These are phyloP conservation scores for Cephus pulcher DNA, from an alignment of 2,888 invertebrate genomes.

Conservation along the genomic window DNA sequence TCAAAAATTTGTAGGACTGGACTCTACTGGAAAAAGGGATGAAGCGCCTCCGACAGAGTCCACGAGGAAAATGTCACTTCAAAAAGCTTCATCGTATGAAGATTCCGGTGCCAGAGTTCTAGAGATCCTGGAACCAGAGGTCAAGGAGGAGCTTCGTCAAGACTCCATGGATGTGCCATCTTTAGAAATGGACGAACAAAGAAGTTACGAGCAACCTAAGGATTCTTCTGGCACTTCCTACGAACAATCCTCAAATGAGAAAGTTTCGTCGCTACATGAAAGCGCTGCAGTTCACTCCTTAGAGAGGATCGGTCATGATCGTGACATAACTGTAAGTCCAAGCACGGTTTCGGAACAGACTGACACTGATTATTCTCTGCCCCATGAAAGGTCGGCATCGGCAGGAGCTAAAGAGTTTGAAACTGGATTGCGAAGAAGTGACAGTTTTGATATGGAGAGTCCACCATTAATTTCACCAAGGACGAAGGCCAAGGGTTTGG, in stretches of 20 bases:
- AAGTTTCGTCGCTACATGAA: conserved; percentile 48
- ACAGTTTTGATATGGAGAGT: conserved; percentile 57
- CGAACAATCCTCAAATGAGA: conserved; percentile 31
- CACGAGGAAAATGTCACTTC: not conserved
- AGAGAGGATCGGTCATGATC: conserved; percentile 48
- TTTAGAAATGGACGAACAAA: conserved; percentile 54
- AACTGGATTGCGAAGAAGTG: conserved; percentile 36
- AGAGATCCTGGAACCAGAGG: conserved; percentile 52
- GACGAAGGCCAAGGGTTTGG: conserved; percentile 52
- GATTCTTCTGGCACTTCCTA: conserved; percentile 1
- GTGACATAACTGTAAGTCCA: conserved; percentile 52
- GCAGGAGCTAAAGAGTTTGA: conserved; percentile 18
- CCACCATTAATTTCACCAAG: conserved; percentile 58
- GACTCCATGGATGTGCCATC: conserved; percentile 58
- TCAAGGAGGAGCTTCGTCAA: conserved; percentile 36
- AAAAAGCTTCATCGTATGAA: conserved; percentile 35
- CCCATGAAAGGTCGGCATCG: conserved; percentile 33
- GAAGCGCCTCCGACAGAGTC: not conserved
- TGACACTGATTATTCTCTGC: conserved; percentile 46
- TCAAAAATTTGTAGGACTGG: conserved; percentile 23
- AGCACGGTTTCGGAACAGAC: conserved; percentile 53
- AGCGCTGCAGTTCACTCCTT: conserved; percentile 53
- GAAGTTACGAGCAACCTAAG: conserved; percentile 31
- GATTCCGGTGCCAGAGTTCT: conserved; percentile 50
- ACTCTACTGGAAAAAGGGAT: not conserved